These are phyloP conservation scores for Ptychochromis oligacanthus DNA, from an alignment of 2,113 vertebrate species.

Conservation along the genomic window DNA sequence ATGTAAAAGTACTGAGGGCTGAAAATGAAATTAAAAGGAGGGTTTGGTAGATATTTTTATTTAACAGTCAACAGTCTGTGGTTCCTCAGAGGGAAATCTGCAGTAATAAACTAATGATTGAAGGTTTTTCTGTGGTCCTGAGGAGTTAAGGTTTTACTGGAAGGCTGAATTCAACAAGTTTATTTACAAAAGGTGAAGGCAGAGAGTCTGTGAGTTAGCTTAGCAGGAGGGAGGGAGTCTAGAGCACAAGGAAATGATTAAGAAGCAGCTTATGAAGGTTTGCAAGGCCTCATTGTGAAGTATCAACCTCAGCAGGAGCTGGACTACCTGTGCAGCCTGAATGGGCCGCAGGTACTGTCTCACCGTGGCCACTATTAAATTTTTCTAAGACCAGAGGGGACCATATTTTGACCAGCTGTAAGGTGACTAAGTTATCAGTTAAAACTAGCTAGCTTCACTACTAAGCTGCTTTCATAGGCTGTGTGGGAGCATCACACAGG, in stretches of 20 bases:
- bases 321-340: too few relatives aligned
- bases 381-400: neutral
- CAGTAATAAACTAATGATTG: accelerated
- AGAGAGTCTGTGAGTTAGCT: too few relatives aligned
- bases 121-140: neutral
- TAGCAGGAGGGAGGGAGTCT: too few relatives aligned
- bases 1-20: neutral
- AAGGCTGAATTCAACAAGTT: neutral
- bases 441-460: too few relatives aligned
- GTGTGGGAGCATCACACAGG: too few relatives aligned
- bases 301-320: too few relatives aligned
- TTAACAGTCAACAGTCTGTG: neutral
- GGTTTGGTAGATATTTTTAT: neutral
- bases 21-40: neutral
- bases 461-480: too few relatives aligned
- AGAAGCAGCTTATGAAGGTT: too few relatives aligned
- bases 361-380: too few relatives aligned
- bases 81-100: neutral
- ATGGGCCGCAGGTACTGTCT: too few relatives aligned
- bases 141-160: neutral
- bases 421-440: too few relatives aligned
- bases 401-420: accelerated
- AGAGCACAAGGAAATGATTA: neutral
- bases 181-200: neutral
- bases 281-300: too few relatives aligned